Base-by-base conservation (phyloP, 2,113 vertebrate genomes). In the Oreochromis tanganicae region DNA sequence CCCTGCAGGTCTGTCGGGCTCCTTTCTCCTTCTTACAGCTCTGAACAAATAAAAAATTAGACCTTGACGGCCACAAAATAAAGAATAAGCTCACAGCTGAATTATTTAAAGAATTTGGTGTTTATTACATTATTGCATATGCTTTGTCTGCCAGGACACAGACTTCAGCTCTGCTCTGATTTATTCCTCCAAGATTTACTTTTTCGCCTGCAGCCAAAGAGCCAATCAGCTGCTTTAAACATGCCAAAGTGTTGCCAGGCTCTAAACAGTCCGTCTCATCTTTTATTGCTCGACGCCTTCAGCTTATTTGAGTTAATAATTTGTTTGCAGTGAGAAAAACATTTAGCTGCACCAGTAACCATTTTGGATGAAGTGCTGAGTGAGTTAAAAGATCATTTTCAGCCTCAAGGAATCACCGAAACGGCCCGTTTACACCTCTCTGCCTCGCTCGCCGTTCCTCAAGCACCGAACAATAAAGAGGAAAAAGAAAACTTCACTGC, bases 391-490 rank as follows among this genome's bases (percentile, higher is more conserved):
- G 63, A 19, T 68, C 34, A 68, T 68, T 68, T 41, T 38, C 63
- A 21, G 17, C 34, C 9, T 66, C 10, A 4, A 32, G 1, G 32
- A 63, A 48, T 29, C 41, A 6, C 0, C 0, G 0, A 68, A 41
- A 46, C 63, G 0, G 0, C 38, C 4, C 1, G 13, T 27, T 73
- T 46, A 29, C 68, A 4, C 21, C 3, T 16, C 13, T 0, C 9
- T 9, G n/a, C 43, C 38, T 71, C 66, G 3, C 66, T 71, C 13
- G 4, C 16, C 4, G 27, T 0, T 29, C 27, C 9, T 57, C 17
- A 8, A 55, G 52, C 7, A 3, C 73, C 3, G 0, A 29, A 56
- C 36, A n/a, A 0, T 3, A 17, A 80, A 27, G 6, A 21, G 17
- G 0, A 3, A 36, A 7, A 21, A 9, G 36, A 34, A 54, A 0